Evolutionary conservation across 2,113 vertebrate species (phyloP).

Genomic region (Otolemur garnettii): DNA sequence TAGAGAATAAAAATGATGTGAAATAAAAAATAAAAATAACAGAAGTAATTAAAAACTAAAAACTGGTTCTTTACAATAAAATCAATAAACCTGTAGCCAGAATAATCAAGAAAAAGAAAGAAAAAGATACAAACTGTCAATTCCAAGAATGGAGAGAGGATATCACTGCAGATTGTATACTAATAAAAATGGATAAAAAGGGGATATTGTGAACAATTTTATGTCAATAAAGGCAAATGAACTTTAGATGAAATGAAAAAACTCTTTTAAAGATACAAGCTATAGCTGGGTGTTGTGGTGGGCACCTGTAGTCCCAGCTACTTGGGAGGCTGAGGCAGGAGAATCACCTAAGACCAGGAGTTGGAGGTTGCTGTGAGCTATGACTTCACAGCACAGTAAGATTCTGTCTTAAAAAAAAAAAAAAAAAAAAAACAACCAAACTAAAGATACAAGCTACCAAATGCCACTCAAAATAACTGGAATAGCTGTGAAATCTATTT

Average conservation of each 20-base stretch:
- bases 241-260: conserved; percentile 11
- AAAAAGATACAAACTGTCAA: neutral
- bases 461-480: neutral
- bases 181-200: neutral
- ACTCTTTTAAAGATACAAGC: conserved; percentile 3
- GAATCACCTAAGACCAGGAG: no score
- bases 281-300: no score
- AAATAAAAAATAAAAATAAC: conserved; percentile 28
- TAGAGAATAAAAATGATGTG: neutral
- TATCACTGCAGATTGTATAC: neutral
- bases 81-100: neutral
- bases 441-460: neutral
- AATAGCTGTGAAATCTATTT: neutral
- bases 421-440: no score
- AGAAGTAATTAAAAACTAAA: conserved; percentile 9
- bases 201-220: neutral
- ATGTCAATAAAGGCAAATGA: neutral
- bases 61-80: neutral
- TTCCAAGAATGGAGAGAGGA: neutral
- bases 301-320: no score
- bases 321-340: no score
- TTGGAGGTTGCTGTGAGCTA: no score
- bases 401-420: no score
- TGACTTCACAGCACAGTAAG: no score
- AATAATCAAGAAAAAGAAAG: neutral